Base-by-base conservation (phyloP, 2,888 invertebrate species). In the Poecilobothrus nobilitatus region DNA sequence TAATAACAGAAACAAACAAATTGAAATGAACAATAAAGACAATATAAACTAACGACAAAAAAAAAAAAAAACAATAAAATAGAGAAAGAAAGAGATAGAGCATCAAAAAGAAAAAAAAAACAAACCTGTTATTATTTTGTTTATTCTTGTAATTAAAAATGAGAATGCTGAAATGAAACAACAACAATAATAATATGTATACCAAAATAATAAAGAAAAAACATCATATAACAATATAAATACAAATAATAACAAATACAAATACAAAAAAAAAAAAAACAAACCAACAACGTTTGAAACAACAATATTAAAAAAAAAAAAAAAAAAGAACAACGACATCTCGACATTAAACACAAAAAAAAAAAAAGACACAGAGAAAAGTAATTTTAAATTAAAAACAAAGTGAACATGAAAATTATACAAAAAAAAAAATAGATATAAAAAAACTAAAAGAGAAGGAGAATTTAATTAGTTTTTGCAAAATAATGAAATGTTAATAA, bases 111-210 rank as follows among this genome's bases (percentile, higher is more conserved):
- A 53, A 53, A 44, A 44, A 9, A 9, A 44, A 44, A 12, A 44
- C 6, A 53, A 37, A 37, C 37, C 37, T 37, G 8, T 37, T 37
- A 37, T 53, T 53, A 15, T 53, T 53, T 53, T 53, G 53, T 53
- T 53, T 53, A 53, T 53, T 53, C 53, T 53, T 53, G n/a, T 53
- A 53, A 53, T 53, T 53, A 53, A 53, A 53, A 53, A 53, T 53
- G 53, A 53, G 18, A 53, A 53, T 53, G 53, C 15, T 53, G 18
- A 53, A 53, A 53, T 53, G 53, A 53, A 53, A 53, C 12, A 53
- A 53, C 3, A 53, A 53, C 2, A 53, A 53, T 53, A 53, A 53
- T 15, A n/a, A 53, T 18, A 53, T 12, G 2, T 3, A 44, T 12
- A 44, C 10, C 53, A 15, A 53, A 41, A 12, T 41, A 12, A 53